phyloP scores from a whole-genome alignment of 2,888 invertebrate genomes.

The Ashinkailepas kermadecensis region DNA sequence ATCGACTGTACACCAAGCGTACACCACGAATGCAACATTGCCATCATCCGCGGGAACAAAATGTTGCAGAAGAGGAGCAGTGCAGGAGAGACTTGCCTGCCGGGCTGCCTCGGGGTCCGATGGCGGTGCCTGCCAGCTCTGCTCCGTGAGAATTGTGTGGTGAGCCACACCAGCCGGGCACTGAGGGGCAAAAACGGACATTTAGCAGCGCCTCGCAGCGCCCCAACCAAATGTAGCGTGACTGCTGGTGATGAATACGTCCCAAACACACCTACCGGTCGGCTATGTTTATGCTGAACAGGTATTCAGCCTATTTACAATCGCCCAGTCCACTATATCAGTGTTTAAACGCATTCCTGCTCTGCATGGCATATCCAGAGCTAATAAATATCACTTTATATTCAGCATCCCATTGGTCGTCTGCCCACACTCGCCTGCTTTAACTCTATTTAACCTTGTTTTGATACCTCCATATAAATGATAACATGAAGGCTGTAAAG shows the following conservation, averaged over 20 bases:
- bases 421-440: neutral
- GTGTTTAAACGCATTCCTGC: conserved; percentile 21
- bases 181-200: neutral
- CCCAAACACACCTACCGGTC: conserved; percentile 1
- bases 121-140: too few relatives aligned
- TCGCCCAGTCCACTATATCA: neutral
- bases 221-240: neutral
- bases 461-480: conserved; percentile 21
- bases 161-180: neutral
- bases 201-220: neutral
- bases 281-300: neutral
- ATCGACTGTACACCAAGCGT: too few relatives aligned
- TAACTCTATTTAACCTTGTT: conserved; percentile 21
- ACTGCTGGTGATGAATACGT: neutral
- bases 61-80: too few relatives aligned
- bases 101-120: too few relatives aligned
- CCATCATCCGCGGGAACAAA: too few relatives aligned
- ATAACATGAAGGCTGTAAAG: conserved; percentile 16
- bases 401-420: neutral
- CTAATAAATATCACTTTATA: conserved; percentile 17
- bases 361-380: conserved; percentile 6
- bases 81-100: too few relatives aligned
- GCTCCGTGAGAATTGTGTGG: too few relatives aligned
- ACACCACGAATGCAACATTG: too few relatives aligned
- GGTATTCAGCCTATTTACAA: neutral